phyloP scores from a whole-genome alignment of 1,140 invertebrate genomes.

The Argopecten irradians region DNA sequence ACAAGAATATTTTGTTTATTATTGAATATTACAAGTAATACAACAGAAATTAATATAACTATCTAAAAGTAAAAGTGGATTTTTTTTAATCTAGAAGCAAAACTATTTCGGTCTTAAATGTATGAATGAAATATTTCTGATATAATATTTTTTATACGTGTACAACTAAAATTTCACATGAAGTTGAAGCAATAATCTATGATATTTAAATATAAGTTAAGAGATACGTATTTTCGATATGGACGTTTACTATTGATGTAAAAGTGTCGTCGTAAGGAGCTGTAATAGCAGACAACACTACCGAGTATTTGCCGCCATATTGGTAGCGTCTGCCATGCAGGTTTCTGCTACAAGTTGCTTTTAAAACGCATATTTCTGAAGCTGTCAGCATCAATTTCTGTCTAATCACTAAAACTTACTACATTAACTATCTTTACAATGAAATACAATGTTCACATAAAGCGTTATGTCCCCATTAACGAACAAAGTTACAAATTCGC shows the following conservation, averaged over 20 bases:
- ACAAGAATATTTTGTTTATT: too few species aligned
- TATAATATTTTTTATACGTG: neutral
- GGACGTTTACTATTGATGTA: neutral
- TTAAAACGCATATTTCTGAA: neutral
- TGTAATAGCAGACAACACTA: conserved; percentile 29
- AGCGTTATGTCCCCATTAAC: neutral
- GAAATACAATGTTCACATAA: conserved; percentile 9
- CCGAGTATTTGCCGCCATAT: conserved; percentile 49
- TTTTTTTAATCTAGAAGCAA: too few species aligned
- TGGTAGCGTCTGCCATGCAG: conserved; percentile 52
- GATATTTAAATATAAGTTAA: neutral
- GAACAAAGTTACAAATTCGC: conserved; percentile 34
- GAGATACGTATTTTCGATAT: neutral
- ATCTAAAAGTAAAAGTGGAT: too few species aligned
- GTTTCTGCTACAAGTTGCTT: neutral
- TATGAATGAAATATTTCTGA: conserved; percentile 13
- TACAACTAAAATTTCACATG: neutral
- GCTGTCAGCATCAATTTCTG: neutral
- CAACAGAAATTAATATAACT: too few species aligned
- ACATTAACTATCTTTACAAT: neutral
- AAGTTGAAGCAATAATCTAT: neutral
- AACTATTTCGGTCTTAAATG: too few species aligned
- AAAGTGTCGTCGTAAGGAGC: neutral
- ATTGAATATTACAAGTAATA: too few species aligned
- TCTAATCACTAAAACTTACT: neutral